A percentile compares a stretch with the other conserved stretches of the same genome.
Conservation (phyloP, 1,140 invertebrate genomes). For the Eumaeus atala region DNA sequence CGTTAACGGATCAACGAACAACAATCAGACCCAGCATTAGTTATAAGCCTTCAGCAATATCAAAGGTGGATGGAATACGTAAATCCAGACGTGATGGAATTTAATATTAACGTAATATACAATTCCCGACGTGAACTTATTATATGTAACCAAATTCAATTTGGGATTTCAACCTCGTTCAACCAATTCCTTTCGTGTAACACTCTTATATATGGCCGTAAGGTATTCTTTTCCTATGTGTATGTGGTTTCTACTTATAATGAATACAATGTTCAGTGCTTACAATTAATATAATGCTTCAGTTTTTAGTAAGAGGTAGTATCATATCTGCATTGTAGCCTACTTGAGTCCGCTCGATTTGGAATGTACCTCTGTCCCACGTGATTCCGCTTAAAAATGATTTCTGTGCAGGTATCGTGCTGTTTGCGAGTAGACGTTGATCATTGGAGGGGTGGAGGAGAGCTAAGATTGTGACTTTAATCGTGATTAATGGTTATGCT, state of each 20-base stretch:
- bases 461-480: too few species aligned
- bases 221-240: background rate
- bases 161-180: conserved; percentile 53
- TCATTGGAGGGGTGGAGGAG: too few species aligned
- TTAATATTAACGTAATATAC: conserved; percentile 61
- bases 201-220: conserved; percentile 24
- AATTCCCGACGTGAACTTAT: conserved; percentile 65
- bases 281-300: too few species aligned
- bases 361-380: too few species aligned
- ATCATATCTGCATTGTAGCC: too few species aligned
- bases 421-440: too few species aligned
- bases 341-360: too few species aligned
- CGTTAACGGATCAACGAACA: conserved; percentile 40
- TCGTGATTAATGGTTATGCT: too few species aligned
- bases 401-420: too few species aligned
- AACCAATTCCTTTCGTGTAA: conserved; percentile 55
- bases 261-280: too few species aligned
- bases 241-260: background rate
- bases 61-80: conserved; percentile 66
- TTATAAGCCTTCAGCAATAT: conserved; percentile 61
- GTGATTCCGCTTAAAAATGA: too few species aligned
- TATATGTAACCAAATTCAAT: conserved; percentile 70
- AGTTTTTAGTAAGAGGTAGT: too few species aligned
- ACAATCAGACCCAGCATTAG: conserved; percentile 42
- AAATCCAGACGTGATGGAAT: conserved; percentile 70